Evolutionary conservation across 2,113 vertebrate genomes (phyloP).

Genomic region (Candoia aspera): DNA sequence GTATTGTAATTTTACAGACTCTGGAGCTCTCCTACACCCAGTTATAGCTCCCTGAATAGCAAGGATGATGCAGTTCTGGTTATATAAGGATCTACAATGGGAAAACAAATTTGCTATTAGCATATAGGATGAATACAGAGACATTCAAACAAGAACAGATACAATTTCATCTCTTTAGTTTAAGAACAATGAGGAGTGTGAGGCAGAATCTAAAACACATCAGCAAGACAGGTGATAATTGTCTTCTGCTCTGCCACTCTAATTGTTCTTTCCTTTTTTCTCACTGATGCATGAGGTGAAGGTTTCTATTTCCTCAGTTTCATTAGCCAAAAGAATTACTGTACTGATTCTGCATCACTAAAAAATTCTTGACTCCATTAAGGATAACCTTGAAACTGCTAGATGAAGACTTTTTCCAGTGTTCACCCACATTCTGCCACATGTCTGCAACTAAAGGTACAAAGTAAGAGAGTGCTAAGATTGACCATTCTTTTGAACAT

Average conservation of each 20-base stretch:
- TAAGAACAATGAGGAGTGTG: slow-evolving; percentile 1
- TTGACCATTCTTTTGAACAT: neutral
- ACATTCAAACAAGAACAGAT: neutral
- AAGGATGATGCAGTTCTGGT: neutral
- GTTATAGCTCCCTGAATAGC: neutral
- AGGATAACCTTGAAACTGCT: neutral
- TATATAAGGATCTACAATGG: neutral
- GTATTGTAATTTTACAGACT: neutral
- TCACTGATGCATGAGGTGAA: accelerated
- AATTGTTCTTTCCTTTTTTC: slow-evolving; percentile 14
- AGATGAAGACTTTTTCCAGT: slow-evolving; percentile 7
- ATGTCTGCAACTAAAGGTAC: neutral
- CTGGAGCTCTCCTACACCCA: neutral
- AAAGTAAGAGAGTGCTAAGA: neutral
- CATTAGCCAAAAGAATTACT: slow-evolving; percentile 13
- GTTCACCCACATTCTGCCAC: neutral
- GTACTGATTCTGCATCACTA: neutral
- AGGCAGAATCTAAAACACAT: slow-evolving; percentile 19
- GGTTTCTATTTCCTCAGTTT: slow-evolving; percentile 18
- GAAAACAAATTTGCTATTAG: neutral
- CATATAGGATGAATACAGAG: neutral
- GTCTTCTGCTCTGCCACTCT: neutral
- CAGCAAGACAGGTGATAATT: neutral
- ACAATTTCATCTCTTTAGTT: slow-evolving; percentile 4
- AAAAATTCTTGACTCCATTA: neutral